Base-by-base conservation (phyloP, 2,888 invertebrate species). In the Ephialtes manifestator region DNA sequence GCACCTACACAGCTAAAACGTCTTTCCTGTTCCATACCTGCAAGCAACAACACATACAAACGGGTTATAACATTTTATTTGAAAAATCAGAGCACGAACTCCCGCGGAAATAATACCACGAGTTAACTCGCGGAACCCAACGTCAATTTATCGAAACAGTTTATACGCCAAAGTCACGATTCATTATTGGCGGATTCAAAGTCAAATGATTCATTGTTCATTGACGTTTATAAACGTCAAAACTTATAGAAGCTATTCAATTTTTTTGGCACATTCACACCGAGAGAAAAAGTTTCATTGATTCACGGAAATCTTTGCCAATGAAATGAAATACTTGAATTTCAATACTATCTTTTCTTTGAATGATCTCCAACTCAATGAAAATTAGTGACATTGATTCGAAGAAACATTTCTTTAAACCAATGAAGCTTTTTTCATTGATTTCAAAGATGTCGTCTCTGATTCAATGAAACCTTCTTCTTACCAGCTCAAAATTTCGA, bases 101-200 rank as follows among this genome's bases (percentile, higher is more conserved):
- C 20, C n/a, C 4, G 7, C 15, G 24, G 10, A 39, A 53, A 39
- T n/a, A 72, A 43, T 43, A 15, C 24, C 39, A 18, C 10, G 24
- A n/a, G n/a, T n/a, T 20, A 11, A 10, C 8, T 24, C 13, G 15
- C 4, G 20, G 24, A n/a, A 11, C 5, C 51, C 31, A 11, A 5
- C 5, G 18, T 10, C 10, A 18, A 18, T 70, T 48, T 28, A n/a
- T 18, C 11, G 10, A 70, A 70, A 35, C 13, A 35, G 53, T 53
- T 53, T 70, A 18, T 35, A 15, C 35, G 31, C 18, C 18, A 53
- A 18, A 51, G 51, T 53, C 70, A 70, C 70, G 70, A 70, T 18
- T 35, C 53, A 53, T 51, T 53, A 53, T 51, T 53, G 24, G 15
- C 10, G 58, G 15, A 28, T 28, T 13, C 28, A 24, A 24, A 28